These are phyloP conservation scores for Hemibates koningsi DNA, from an alignment of 2,113 vertebrate species.

Conservation along the genomic window DNA sequence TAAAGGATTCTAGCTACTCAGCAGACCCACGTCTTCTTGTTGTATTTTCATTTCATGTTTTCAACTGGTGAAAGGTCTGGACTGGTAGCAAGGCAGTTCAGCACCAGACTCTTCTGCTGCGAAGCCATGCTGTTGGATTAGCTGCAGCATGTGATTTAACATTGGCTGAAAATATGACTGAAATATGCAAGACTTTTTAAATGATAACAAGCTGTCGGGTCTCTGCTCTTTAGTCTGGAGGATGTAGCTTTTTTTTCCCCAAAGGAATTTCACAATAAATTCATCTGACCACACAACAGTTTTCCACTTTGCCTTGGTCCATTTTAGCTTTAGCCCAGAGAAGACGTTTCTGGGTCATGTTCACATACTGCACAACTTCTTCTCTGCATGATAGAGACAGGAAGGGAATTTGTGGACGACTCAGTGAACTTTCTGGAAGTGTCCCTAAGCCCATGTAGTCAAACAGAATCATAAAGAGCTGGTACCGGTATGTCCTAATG, in stretches of 20 bases:
- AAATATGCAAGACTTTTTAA: not conserved
- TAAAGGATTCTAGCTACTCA: not conserved
- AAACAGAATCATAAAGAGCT: not conserved
- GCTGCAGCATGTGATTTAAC: not conserved
- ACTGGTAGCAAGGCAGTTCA: not conserved
- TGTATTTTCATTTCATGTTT: not conserved
- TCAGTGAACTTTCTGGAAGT: not conserved
- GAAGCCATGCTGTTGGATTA: not conserved
- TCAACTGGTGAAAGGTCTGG: not conserved
- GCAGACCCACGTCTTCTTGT: not conserved
- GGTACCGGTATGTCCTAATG: not conserved
- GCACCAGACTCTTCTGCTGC: accelerated
- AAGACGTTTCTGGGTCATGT: not conserved
- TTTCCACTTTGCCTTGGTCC: not conserved
- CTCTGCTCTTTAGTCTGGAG: not conserved
- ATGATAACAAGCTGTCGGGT: not conserved
- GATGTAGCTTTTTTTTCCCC: not conserved
- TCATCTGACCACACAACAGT: not conserved
- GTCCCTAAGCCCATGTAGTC: not conserved
- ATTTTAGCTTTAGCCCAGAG: not conserved
- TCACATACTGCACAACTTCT: not conserved
- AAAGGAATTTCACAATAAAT: not conserved
- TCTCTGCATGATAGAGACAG: not conserved
- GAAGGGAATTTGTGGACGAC: not conserved
- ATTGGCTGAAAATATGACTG: not conserved